A percentile compares a stretch with the other conserved stretches of the same genome.
Evolutionary conservation across 2,113 vertebrate genomes (phyloP).

Genomic region (Phrynocephalus versicolor): DNA sequence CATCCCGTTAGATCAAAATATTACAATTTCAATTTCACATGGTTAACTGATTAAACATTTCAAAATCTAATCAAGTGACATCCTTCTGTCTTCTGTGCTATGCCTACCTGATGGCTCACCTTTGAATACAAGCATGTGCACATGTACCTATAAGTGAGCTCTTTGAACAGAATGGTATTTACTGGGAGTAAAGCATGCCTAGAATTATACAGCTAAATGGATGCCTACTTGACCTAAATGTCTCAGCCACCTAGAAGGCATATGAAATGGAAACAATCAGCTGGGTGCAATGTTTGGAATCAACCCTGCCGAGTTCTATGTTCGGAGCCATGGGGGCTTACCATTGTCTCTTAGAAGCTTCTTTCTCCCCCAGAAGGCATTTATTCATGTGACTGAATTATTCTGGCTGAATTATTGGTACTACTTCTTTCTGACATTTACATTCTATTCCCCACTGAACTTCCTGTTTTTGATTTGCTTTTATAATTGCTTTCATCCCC

Average conservation of each 20-base stretch:
- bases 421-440: constrained; percentile 25
- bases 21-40: not conserved
- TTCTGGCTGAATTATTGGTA: not conserved
- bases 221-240: not conserved
- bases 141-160: not conserved
- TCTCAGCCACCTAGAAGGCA: not conserved
- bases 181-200: not conserved
- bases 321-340: not conserved
- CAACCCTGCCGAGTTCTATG: not conserved
- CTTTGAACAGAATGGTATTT: not conserved
- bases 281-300: not conserved
- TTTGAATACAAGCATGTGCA: not conserved
- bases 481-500: constrained; percentile 2
- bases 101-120: too few relatives aligned
- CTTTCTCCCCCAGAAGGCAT: not conserved
- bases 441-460: constrained; percentile 17
- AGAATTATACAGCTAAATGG: not conserved
- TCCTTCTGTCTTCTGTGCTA: not conserved
- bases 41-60: not conserved
- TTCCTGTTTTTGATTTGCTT: not conserved
- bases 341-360: not conserved
- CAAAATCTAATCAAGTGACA: not conserved
- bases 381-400: not conserved
- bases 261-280: not conserved
- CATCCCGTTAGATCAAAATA: not conserved